Evolutionary conservation across 2,888 invertebrate species (phyloP).

Genomic region (Rhaphigaster nebulosa): DNA sequence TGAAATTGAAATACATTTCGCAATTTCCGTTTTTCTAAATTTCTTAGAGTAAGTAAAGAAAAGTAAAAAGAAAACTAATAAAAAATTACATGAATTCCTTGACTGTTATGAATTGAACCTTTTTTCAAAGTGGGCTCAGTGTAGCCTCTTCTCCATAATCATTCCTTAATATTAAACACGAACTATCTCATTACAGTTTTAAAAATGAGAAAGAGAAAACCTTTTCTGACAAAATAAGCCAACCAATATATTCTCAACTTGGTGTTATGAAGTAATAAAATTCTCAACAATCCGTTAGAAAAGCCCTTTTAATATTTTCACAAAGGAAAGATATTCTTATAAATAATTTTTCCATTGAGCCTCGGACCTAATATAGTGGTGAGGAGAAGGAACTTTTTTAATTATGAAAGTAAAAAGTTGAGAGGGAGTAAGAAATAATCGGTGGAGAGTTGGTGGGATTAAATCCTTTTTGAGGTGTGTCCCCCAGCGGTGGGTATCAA

Average conservation of each 20-base stretch:
- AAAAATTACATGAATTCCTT: too few species aligned
- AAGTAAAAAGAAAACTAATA: too few species aligned
- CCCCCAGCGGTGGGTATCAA: background rate
- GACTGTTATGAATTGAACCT: too few species aligned
- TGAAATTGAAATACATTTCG: too few species aligned
- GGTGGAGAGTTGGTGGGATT: background rate
- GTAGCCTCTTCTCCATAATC: too few species aligned
- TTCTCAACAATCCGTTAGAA: background rate
- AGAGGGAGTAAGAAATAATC: background rate
- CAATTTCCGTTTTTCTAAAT: too few species aligned
- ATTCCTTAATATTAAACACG: background rate
- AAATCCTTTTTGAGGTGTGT: background rate
- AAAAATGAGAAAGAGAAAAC: background rate
- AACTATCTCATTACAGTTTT: background rate
- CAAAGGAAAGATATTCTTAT: slow-evolving; percentile 1
- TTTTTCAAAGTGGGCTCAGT: too few species aligned
- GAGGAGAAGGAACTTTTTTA: slow-evolving; percentile 28
- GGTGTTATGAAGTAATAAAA: slow-evolving; percentile 21
- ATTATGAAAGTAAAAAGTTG: slow-evolving; percentile 33
- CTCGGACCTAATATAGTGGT: slow-evolving; percentile 24
- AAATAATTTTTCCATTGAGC: background rate
- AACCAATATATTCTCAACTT: background rate
- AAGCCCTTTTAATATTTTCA: slow-evolving; percentile 15
- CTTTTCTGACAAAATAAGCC: background rate
- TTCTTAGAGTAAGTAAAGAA: too few species aligned